Evolutionary conservation across 1,140 invertebrate genomes (phyloP).

Genomic region (Drosophila elegans): DNA sequence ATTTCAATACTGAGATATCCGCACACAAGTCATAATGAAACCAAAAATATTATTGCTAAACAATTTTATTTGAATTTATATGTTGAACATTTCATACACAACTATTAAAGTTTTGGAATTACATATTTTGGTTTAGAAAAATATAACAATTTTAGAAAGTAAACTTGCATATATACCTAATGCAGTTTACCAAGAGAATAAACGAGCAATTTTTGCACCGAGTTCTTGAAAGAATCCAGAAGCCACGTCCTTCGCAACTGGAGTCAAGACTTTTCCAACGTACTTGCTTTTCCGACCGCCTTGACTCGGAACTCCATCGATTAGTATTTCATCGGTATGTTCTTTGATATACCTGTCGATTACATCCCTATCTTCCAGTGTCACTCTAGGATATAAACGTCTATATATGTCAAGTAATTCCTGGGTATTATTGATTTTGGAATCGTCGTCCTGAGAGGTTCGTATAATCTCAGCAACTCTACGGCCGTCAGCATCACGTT

Average conservation of each 20-base stretch:
- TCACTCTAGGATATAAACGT: neutral
- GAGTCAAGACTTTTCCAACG: neutral
- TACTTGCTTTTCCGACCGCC: neutral
- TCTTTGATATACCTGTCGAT: neutral
- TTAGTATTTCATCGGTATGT: neutral
- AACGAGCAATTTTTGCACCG: neutral
- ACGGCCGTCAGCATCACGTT: neutral
- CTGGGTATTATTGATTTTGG: conserved; percentile 4
- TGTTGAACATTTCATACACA: no score
- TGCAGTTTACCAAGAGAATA: neutral
- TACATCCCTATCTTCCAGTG: neutral
- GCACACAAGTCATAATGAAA: no score
- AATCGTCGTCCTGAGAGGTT: neutral
- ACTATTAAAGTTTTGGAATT: no score
- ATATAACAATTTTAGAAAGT: no score
- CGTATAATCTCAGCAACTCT: neutral
- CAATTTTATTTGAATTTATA: no score
- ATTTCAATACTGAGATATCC: no score
- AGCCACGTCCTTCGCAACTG: neutral
- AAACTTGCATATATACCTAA: no score
- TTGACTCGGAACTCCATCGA: conserved; percentile 14
- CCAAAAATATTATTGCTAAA: no score
- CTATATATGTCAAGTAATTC: conserved; percentile 2
- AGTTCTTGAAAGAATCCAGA: conserved; percentile 1
- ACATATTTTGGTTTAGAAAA: no score